These are phyloP conservation scores for Pyrgus malvae DNA, from an alignment of 2,888 invertebrate genomes.

Conservation along the genomic window DNA sequence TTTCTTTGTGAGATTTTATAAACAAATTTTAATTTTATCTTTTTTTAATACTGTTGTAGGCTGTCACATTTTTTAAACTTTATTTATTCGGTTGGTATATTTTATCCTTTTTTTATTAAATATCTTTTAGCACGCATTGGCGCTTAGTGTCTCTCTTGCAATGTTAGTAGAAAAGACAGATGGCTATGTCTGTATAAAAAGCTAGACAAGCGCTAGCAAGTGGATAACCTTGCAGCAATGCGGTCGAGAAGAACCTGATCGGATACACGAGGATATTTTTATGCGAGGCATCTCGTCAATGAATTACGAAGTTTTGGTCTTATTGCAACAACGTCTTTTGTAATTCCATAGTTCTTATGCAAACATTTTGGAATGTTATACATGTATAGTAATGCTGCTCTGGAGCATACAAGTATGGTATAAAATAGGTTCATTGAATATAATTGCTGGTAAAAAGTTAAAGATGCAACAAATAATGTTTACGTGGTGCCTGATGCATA, in stretches of 20 bases:
- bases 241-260: slow-evolving; percentile 43
- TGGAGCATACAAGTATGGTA: neutral
- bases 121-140: no score
- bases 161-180: slow-evolving; percentile 37
- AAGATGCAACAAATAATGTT: neutral
- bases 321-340: neutral
- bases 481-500: no score
- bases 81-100: no score
- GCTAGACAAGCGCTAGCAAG: slow-evolving; percentile 40
- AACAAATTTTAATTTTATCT: no score
- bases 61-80: no score
- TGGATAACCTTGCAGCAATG: slow-evolving; percentile 52
- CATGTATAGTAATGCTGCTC: no score
- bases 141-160: no score
- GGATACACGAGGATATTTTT: slow-evolving; percentile 26
- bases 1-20: no score
- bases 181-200: slow-evolving; percentile 37
- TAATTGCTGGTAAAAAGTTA: neutral
- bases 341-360: neutral
- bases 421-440: neutral
- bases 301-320: slow-evolving; percentile 18
- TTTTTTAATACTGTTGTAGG: no score
- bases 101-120: no score
- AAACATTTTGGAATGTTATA: no score
- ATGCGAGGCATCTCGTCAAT: slow-evolving; percentile 26